Conservation (phyloP, 2,113 vertebrate species). For the Anarrhichthys ocellatus region DNA sequence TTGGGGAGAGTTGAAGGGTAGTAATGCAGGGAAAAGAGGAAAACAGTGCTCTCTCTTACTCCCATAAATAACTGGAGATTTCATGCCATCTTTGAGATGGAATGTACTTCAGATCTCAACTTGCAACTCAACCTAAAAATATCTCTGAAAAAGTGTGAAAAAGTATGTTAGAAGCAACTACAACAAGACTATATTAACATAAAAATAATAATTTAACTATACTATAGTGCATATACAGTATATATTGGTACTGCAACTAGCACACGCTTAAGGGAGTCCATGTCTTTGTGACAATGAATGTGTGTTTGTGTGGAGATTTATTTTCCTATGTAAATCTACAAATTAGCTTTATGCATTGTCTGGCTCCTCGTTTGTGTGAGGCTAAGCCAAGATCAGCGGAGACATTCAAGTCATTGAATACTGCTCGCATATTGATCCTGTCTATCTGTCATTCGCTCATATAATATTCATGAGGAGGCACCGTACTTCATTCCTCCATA, state of each 20-base stretch:
- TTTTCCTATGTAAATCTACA: constrained; percentile 10
- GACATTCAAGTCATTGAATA: constrained; percentile 69
- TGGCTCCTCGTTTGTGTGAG: constrained; percentile 21
- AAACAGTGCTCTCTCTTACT: constrained; percentile 40
- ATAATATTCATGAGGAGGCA: constrained; percentile 69
- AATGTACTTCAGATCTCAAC: constrained; percentile 15
- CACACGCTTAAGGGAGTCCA: neutral
- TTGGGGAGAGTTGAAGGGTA: constrained; percentile 57
- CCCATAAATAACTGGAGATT: constrained; percentile 52
- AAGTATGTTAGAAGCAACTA: neutral
- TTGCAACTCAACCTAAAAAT: constrained; percentile 22
- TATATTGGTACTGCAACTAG: neutral
- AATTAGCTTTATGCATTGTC: constrained; percentile 21
- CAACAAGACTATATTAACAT: neutral
- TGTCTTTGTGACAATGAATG: neutral
- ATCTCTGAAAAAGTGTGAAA: neutral
- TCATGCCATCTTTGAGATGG: constrained; percentile 36
- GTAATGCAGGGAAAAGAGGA: constrained; percentile 50
- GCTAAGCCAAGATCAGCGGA: constrained; percentile 39
- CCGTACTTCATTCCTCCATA: constrained; percentile 22
- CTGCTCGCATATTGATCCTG: constrained; percentile 55
- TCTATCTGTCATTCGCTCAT: constrained; percentile 62
- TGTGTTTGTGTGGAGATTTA: neutral
- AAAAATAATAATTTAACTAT: neutral
- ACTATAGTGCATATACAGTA: neutral